These are phyloP conservation scores for Papilio polyxenes DNA, from an alignment of 1,140 invertebrate genomes.

Conservation along the genomic window DNA sequence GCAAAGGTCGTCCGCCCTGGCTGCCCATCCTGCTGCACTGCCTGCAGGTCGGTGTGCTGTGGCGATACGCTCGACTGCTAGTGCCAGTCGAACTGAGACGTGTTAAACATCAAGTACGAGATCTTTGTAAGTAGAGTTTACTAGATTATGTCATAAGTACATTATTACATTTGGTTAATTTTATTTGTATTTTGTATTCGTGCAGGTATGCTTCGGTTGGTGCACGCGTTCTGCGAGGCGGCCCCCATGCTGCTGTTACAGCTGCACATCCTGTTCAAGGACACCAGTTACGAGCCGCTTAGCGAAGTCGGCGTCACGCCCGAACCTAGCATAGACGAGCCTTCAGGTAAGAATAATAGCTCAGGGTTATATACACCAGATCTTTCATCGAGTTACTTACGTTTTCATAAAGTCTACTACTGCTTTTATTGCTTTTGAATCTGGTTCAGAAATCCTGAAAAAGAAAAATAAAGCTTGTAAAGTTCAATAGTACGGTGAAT, in stretches of 20 bases:
- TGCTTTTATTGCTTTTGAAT: no score
- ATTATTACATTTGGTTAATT: not conserved
- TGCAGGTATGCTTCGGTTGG: slow-evolving; percentile 87
- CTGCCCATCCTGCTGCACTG: slow-evolving; percentile 86
- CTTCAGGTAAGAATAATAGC: slow-evolving; percentile 53
- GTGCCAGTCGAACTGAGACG: slow-evolving; percentile 91
- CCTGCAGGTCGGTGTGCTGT: slow-evolving; percentile 91
- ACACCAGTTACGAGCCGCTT: slow-evolving; percentile 53
- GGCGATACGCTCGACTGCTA: slow-evolving; percentile 93
- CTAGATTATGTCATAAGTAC: not conserved
- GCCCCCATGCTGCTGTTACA: slow-evolving; percentile 93
- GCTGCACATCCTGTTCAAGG: slow-evolving; percentile 86
- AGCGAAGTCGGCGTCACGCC: slow-evolving; percentile 57
- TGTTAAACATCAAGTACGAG: slow-evolving; percentile 91
- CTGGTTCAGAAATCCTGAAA: no score
- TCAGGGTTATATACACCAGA: not conserved
- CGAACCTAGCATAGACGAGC: slow-evolving; percentile 69
- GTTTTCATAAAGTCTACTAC: no score
- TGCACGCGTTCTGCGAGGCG: slow-evolving; percentile 93
- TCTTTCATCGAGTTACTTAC: not conserved
- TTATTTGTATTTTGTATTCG: not conserved
- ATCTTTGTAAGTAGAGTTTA: slow-evolving; percentile 78
- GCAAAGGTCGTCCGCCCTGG: slow-evolving; percentile 71
- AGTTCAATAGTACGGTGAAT: no score
- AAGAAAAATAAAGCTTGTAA: no score